A percentile compares a stretch with the other conserved stretches of the same genome.
Conservation (phyloP, 2,113 vertebrate species). For the Aphyosemion australe region DNA sequence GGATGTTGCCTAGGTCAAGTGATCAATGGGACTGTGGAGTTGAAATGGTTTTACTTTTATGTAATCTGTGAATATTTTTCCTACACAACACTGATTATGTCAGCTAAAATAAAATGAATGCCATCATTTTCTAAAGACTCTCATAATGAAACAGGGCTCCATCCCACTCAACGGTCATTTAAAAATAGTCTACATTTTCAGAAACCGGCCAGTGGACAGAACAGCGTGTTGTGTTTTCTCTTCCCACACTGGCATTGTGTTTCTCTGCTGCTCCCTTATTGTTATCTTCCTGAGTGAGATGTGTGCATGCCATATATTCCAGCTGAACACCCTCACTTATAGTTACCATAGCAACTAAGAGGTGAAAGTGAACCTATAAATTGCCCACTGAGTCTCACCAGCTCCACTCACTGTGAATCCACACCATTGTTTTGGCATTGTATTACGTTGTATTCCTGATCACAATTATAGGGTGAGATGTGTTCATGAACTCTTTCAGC, state of each 20-base stretch:
- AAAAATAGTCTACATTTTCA: neutral
- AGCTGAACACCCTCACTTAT: slow-evolving; percentile 71
- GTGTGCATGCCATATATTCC: slow-evolving; percentile 64
- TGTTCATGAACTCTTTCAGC: slow-evolving; percentile 5
- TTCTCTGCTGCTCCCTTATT: slow-evolving; percentile 34
- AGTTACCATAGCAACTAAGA: slow-evolving; percentile 81
- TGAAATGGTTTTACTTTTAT: no score
- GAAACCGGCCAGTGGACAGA: neutral
- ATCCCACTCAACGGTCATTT: neutral
- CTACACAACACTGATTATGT: no score
- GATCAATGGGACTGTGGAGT: no score
- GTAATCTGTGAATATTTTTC: no score
- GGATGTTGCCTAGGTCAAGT: no score
- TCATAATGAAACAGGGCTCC: neutral
- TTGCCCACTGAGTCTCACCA: slow-evolving; percentile 65
- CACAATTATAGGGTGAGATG: slow-evolving; percentile 20
- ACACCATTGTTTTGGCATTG: slow-evolving; percentile 64
- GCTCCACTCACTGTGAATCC: slow-evolving; percentile 58
- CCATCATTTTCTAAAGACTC: no score
- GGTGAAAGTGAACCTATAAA: slow-evolving; percentile 76
- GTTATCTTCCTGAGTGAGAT: slow-evolving; percentile 53
- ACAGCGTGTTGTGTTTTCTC: slow-evolving; percentile 12
- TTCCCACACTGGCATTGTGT: slow-evolving; percentile 32
- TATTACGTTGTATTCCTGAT: slow-evolving; percentile 32
- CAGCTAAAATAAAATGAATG: no score